Percentiles rank a stretch among this genome's conserved stretches.
These are phyloP conservation scores for Rhodophaea formosa DNA, from an alignment of 2,888 invertebrate genomes.

Conservation along the genomic window DNA sequence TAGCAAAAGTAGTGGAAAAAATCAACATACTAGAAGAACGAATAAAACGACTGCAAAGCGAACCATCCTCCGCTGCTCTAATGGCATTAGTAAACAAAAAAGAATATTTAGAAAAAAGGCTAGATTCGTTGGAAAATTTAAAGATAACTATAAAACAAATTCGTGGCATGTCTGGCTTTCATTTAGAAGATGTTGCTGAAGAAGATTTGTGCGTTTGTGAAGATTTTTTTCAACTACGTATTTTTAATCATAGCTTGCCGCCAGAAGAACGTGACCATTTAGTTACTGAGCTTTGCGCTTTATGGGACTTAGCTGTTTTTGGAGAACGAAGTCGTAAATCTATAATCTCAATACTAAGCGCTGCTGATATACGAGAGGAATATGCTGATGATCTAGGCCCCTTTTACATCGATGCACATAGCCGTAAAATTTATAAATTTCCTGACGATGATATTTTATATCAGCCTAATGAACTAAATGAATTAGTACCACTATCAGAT, in stretches of 20 bases:
- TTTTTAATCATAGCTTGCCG: slow-evolving; percentile 66
- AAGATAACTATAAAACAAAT: slow-evolving; percentile 54
- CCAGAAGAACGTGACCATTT: slow-evolving; percentile 57
- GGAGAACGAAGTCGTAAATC: slow-evolving; percentile 61
- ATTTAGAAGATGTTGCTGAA: slow-evolving; percentile 38
- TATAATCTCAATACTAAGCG: slow-evolving; percentile 68
- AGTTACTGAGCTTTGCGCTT: slow-evolving; percentile 62
- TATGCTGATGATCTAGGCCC: slow-evolving; percentile 65
- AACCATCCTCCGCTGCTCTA: slow-evolving; percentile 55
- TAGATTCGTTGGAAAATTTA: slow-evolving; percentile 55
- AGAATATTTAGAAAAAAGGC: slow-evolving; percentile 54
- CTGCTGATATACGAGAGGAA: slow-evolving; percentile 60
- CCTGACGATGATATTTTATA: slow-evolving; percentile 52
- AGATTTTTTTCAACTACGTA: slow-evolving; percentile 64
- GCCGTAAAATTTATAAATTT: slow-evolving; percentile 66
- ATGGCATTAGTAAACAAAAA: slow-evolving; percentile 59
- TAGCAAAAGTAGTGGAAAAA: slow-evolving; percentile 59
- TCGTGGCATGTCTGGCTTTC: slow-evolving; percentile 37
- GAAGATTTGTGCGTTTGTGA: slow-evolving; percentile 57
- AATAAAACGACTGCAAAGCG: slow-evolving; percentile 52
- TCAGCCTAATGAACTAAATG: slow-evolving; percentile 62
- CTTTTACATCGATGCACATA: slow-evolving; percentile 61
- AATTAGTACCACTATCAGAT: slow-evolving; percentile 62
- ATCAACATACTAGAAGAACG: slow-evolving; percentile 56
- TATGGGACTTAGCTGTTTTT: slow-evolving; percentile 65